phyloP scores from a whole-genome alignment of 2,113 vertebrate genomes.

The Bubo bubo region DNA sequence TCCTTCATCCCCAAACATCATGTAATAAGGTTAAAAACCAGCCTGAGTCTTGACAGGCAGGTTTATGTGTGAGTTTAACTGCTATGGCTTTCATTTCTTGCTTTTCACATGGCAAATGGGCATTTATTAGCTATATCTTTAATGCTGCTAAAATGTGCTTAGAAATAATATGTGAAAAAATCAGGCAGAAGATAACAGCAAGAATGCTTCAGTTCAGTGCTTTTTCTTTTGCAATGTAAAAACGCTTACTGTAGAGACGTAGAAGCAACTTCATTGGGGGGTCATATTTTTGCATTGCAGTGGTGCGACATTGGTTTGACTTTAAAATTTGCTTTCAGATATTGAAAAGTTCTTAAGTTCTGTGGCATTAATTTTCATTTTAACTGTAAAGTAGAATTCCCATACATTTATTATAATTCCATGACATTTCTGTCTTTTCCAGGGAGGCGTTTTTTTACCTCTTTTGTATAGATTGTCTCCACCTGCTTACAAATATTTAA shows the following conservation, averaged over 20 bases:
- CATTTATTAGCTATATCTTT: slow-evolving; percentile 47
- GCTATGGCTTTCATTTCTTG: not conserved
- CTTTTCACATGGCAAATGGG: slow-evolving; percentile 1
- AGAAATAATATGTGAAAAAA: slow-evolving; percentile 7
- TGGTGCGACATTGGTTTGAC: not conserved
- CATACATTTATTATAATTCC: not conserved
- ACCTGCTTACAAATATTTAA: not conserved
- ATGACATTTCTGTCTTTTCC: not conserved
- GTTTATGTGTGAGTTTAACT: not conserved
- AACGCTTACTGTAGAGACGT: not conserved
- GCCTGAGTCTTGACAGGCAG: not conserved
- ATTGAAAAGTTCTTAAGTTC: not conserved
- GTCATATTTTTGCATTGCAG: not conserved
- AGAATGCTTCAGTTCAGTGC: not conserved
- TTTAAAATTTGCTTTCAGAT: not conserved
- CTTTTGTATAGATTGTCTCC: not conserved
- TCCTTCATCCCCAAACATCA: not conserved
- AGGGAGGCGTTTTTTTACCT: not conserved
- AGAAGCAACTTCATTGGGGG: not conserved
- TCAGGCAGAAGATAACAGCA: not conserved
- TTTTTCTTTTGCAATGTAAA: not conserved
- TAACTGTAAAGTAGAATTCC: not conserved
- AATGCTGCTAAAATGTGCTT: not conserved
- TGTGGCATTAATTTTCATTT: not conserved
- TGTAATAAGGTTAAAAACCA: not conserved